phyloP scores from a whole-genome alignment of 2,888 invertebrate genomes.

The Drosophila stalkeri region DNA sequence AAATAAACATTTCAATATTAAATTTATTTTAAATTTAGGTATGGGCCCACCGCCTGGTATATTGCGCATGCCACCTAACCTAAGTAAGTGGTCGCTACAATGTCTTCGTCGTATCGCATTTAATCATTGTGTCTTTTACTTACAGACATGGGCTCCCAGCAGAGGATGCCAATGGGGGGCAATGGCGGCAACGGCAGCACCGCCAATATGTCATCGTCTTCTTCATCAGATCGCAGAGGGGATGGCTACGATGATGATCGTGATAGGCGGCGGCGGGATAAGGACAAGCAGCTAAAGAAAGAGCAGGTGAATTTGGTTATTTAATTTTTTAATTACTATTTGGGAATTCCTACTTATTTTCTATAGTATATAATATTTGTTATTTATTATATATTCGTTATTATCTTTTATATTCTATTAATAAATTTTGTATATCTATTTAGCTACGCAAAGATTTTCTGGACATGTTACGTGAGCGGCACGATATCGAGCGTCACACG shows the following conservation, averaged over 20 bases:
- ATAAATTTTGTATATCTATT: not conserved
- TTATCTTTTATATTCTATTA: not conserved
- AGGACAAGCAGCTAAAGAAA: conserved; percentile 86
- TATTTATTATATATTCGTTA: no score
- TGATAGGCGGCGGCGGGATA: conserved; percentile 82
- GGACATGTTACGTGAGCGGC: conserved; percentile 94
- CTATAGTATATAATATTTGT: no score
- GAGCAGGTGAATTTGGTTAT: conserved; percentile 74
- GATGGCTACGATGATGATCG: conserved; percentile 67
- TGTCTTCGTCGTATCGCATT: not conserved
- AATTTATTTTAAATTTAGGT: no score
- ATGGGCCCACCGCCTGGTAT: conserved; percentile 81
- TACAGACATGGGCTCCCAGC: conserved; percentile 80
- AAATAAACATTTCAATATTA: not conserved
- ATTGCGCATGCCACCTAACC: conserved; percentile 66
- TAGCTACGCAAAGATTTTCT: conserved; percentile 95
- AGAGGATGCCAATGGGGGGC: conserved; percentile 64
- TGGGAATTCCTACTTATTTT: no score
- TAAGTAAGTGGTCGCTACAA: conserved; percentile 34
- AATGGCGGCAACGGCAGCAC: conserved; percentile 34
- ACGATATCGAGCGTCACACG: conserved; percentile 94
- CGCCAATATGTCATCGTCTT: conserved; percentile 43
- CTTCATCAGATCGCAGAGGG: conserved; percentile 54
- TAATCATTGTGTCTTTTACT: not conserved
- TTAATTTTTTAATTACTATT: no score